phyloP scores from a whole-genome alignment of 2,797 vertebrate species.

The Pteronotus mesoamericanus region DNA sequence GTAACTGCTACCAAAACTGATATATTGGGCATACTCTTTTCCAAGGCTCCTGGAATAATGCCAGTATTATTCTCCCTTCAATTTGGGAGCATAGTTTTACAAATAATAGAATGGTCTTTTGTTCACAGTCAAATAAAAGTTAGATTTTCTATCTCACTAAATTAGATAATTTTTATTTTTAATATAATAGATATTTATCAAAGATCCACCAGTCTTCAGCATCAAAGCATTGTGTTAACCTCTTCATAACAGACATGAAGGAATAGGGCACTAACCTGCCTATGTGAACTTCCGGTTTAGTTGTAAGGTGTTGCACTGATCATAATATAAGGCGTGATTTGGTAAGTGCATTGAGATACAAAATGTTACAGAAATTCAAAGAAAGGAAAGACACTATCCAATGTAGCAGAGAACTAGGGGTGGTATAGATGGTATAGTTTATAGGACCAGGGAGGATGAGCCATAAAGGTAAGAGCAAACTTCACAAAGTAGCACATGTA shows the following conservation, averaged over 20 bases:
- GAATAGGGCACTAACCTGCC: neutral
- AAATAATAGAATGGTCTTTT: constrained; percentile 56
- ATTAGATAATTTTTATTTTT: neutral
- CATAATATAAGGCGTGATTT: neutral
- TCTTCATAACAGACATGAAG: neutral
- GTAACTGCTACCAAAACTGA: constrained; percentile 45
- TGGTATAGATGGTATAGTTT: neutral
- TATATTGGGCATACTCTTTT: constrained; percentile 34
- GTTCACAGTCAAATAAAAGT: neutral
- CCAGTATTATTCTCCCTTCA: constrained; percentile 15
- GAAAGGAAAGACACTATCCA: neutral
- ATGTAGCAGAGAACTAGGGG: neutral
- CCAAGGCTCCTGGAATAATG: neutral
- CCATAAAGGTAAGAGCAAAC: neutral
- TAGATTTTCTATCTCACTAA: no score
- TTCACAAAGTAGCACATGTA: neutral
- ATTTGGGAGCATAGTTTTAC: constrained; percentile 30
- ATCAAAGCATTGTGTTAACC: neutral
- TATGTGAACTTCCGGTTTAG: neutral
- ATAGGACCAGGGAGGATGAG: neutral
- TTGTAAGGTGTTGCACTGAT: neutral
- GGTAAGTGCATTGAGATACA: neutral
- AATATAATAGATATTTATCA: neutral
- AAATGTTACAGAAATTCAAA: neutral
- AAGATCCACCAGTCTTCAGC: neutral